A percentile compares a stretch with the other conserved stretches of the same genome.
phyloP scores from a whole-genome alignment of 2,888 invertebrate genomes.

The Odontocolon sp. region DNA sequence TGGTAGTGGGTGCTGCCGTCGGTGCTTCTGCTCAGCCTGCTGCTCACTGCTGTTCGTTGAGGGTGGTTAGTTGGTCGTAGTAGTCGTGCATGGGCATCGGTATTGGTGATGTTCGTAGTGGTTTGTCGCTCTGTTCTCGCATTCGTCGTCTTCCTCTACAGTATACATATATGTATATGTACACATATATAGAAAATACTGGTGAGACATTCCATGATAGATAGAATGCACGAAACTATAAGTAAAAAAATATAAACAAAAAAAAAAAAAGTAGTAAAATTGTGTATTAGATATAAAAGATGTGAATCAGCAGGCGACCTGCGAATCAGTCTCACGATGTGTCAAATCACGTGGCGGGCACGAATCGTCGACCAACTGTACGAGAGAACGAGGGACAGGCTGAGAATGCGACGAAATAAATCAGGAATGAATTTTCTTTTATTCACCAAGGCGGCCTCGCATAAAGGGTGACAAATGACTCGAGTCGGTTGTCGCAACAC shows the following conservation, averaged over 20 bases:
- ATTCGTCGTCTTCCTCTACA: conserved; percentile 31
- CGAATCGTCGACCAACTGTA: no score
- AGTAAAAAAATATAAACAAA: no score
- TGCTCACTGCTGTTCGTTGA: conserved; percentile 32
- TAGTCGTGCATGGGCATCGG: conserved; percentile 24
- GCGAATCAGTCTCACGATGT: background rate
- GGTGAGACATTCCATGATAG: no score
- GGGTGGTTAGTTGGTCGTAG: conserved; percentile 8
- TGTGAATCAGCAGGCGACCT: background rate
- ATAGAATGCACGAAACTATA: no score
- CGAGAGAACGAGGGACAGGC: conserved; percentile 36
- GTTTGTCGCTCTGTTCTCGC: conserved; percentile 48
- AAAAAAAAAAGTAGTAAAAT: no score
- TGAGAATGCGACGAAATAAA: conserved; percentile 49
- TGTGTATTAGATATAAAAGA: no score
- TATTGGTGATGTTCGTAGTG: conserved; percentile 18
- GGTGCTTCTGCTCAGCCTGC: conserved; percentile 56
- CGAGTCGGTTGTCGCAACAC: conserved; percentile 60
- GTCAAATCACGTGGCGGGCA: no score
- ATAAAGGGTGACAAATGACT: conserved; percentile 70
- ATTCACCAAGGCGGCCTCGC: conserved; percentile 19
- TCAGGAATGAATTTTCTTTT: conserved; percentile 53
- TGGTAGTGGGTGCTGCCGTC: conserved; percentile 47
- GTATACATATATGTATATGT: no score
- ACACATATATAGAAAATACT: no score